Evolutionary conservation across 2,113 vertebrate species (phyloP).

Genomic region (Synodontis membranacea): DNA sequence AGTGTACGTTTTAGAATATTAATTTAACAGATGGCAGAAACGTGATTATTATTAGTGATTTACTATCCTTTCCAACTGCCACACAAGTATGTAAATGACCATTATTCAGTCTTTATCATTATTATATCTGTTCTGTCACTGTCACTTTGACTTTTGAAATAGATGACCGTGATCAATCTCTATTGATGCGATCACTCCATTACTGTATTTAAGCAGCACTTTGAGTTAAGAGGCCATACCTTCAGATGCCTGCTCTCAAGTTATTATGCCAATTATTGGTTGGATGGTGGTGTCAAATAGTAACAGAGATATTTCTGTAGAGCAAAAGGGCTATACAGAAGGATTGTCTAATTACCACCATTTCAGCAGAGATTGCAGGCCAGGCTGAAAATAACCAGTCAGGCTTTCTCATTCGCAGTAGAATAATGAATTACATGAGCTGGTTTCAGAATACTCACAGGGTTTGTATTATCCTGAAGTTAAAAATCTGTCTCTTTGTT

Average conservation of each 20-base stretch:
- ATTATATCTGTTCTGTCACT: conserved; percentile 12
- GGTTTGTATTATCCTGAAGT: background rate
- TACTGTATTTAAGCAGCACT: background rate
- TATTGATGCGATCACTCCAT: background rate
- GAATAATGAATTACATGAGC: conserved; percentile 41
- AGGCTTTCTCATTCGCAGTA: conserved; percentile 36
- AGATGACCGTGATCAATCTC: background rate
- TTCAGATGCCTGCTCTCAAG: background rate
- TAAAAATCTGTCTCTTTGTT: background rate
- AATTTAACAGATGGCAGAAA: background rate
- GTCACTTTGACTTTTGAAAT: conserved; percentile 24
- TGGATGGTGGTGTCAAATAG: background rate
- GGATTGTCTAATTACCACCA: conserved; percentile 44
- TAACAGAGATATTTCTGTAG: conserved; percentile 27
- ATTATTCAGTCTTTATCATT: conserved; percentile 14
- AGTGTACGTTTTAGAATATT: background rate
- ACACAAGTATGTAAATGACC: background rate
- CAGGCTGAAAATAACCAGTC: conserved; percentile 44
- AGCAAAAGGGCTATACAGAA: conserved; percentile 42
- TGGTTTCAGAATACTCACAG: conserved; percentile 53
- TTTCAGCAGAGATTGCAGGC: conserved; percentile 31
- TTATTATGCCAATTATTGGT: background rate
- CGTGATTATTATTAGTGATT: background rate
- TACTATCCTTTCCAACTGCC: background rate
- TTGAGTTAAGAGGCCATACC: background rate